Percentiles rank a stretch among this genome's conserved stretches.
Evolutionary conservation across 2,888 invertebrate genomes (phyloP).

Genomic region (Tyria jacobaeae): DNA sequence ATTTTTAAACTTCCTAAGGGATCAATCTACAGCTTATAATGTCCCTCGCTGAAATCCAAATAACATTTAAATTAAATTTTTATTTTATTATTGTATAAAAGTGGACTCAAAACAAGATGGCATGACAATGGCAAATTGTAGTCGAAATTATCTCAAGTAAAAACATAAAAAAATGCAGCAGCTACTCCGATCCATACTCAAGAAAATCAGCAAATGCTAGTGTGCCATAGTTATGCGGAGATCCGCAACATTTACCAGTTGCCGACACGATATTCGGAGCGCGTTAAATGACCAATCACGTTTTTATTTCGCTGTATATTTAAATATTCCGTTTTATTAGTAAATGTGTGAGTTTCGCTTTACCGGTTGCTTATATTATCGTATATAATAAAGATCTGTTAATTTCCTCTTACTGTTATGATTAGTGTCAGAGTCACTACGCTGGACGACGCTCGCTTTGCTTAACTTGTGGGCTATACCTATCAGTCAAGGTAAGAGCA

Average conservation of each 20-base stretch:
- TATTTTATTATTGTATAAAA: too few relatives aligned
- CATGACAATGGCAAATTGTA: too few relatives aligned
- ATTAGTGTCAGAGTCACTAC: background rate
- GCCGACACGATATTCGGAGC: background rate
- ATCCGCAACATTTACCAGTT: background rate
- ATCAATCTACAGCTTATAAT: too few relatives aligned
- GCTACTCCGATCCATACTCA: background rate
- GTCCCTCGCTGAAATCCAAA: too few relatives aligned
- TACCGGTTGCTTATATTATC: too few relatives aligned
- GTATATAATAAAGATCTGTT: too few relatives aligned
- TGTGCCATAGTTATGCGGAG: background rate
- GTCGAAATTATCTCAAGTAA: too few relatives aligned
- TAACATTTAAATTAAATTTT: too few relatives aligned
- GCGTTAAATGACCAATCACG: background rate
- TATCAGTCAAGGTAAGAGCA: background rate
- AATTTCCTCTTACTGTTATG: too few relatives aligned
- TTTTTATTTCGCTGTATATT: background rate
- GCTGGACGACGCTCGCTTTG: background rate
- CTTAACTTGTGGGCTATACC: background rate
- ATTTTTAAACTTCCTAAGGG: too few relatives aligned
- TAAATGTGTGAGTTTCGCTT: background rate
- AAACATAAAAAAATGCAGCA: too few relatives aligned
- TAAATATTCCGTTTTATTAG: background rate
- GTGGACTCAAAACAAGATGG: too few relatives aligned
- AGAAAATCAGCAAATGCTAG: background rate